Conservation (phyloP, 2,888 invertebrate species). For the Stenurella melanura region DNA sequence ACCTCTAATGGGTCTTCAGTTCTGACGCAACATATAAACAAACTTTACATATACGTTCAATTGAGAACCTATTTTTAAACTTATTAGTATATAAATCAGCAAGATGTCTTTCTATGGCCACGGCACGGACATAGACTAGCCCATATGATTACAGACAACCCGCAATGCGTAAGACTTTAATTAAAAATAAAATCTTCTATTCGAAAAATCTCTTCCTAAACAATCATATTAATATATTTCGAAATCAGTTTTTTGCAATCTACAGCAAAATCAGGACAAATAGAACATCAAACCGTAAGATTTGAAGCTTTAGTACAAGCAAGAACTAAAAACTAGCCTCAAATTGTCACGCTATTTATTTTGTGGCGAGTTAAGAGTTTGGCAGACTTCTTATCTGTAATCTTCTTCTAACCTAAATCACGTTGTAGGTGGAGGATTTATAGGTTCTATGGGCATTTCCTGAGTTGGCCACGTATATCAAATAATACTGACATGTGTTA, state of each 20-base stretch:
- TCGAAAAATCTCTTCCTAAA: too few species aligned
- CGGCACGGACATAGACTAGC: too few species aligned
- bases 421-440: neutral
- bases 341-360: neutral
- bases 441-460: neutral
- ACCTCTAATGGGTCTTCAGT: too few species aligned
- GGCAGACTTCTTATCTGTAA: neutral
- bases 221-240: too few species aligned
- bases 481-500: neutral
- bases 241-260: neutral
- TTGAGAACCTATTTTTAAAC: too few species aligned
- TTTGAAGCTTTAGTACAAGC: neutral
- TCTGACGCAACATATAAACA: too few species aligned
- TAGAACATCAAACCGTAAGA: neutral
- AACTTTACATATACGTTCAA: too few species aligned
- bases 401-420: neutral
- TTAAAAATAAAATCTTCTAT: too few species aligned
- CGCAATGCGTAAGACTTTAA: too few species aligned
- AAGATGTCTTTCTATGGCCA: too few species aligned
- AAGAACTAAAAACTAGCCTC: neutral
- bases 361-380: neutral
- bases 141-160: too few species aligned
- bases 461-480: neutral
- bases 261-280: neutral
- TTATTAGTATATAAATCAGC: too few species aligned